Conservation (phyloP, 2,888 invertebrate genomes). For the Morpho deidamia region DNA sequence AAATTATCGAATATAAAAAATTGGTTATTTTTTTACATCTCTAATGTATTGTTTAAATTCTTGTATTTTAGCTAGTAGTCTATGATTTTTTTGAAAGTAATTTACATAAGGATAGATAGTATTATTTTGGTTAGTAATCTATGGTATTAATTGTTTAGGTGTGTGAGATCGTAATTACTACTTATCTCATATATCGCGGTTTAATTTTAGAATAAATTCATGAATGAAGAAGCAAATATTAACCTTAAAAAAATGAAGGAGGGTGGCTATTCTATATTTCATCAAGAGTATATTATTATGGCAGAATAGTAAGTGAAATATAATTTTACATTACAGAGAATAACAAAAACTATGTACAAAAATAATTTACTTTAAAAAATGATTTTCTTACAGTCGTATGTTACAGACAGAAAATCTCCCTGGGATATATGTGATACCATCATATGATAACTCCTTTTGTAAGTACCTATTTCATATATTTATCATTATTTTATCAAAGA, state of each 20-base stretch:
- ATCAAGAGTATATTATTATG: slow-evolving; percentile 93
- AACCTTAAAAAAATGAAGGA: slow-evolving; percentile 80
- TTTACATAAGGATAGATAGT: no score
- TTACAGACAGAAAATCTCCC: slow-evolving; percentile 90
- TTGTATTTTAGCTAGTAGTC: no score
- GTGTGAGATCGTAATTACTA: no score
- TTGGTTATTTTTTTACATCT: no score
- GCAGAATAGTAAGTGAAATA: slow-evolving; percentile 90
- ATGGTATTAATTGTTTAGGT: no score
- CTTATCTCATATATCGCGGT: no score
- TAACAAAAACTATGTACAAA: no score
- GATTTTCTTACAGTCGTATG: slow-evolving; percentile 84
- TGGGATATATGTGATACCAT: slow-evolving; percentile 96
- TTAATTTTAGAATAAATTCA: slow-evolving; percentile 27
- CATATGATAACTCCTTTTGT: slow-evolving; percentile 89
- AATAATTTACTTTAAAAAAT: not conserved
- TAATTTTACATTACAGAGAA: no score
- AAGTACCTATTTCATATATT: slow-evolving; percentile 53
- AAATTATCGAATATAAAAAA: no score
- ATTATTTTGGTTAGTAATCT: no score
- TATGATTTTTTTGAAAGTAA: no score
- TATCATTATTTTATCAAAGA: not conserved
- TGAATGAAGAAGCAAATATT: slow-evolving; percentile 50
- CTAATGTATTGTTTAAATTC: no score
- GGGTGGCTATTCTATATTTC: slow-evolving; percentile 84